Conservation (phyloP, 2,797 vertebrate genomes). For the Micropoecilia bifurca region DNA sequence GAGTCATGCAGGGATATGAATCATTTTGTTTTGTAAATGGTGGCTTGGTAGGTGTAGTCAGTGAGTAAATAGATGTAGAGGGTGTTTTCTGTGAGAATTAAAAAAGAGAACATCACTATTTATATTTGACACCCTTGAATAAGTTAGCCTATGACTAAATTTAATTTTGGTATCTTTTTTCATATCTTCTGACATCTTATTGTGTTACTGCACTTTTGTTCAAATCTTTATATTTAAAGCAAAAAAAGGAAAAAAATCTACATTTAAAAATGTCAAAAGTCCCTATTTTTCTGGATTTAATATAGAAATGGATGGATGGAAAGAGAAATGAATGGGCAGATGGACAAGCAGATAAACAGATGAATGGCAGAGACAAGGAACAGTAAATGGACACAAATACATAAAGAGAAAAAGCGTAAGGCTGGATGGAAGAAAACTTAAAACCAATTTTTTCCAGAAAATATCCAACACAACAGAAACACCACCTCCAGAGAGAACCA, state of each 20-base stretch:
- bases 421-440: background rate
- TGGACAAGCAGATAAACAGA: background rate
- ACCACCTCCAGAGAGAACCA: background rate
- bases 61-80: background rate
- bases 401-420: background rate
- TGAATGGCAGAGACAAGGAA: background rate
- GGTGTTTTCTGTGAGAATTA: background rate
- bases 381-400: background rate
- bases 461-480: conserved; percentile 4
- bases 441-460: background rate
- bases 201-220: background rate
- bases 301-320: background rate
- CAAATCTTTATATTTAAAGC: background rate
- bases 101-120: background rate
- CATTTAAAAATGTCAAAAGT: background rate
- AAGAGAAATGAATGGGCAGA: background rate
- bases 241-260: background rate
- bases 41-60: too few species aligned
- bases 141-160: background rate
- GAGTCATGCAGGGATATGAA: conserved; percentile 28
- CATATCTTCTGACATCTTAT: background rate
- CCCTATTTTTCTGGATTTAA: background rate
- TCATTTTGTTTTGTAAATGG: conserved; percentile 20
- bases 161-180: background rate
- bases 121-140: background rate